Base-by-base conservation (phyloP, 2,113 vertebrate species). In the Lota lota region DNA sequence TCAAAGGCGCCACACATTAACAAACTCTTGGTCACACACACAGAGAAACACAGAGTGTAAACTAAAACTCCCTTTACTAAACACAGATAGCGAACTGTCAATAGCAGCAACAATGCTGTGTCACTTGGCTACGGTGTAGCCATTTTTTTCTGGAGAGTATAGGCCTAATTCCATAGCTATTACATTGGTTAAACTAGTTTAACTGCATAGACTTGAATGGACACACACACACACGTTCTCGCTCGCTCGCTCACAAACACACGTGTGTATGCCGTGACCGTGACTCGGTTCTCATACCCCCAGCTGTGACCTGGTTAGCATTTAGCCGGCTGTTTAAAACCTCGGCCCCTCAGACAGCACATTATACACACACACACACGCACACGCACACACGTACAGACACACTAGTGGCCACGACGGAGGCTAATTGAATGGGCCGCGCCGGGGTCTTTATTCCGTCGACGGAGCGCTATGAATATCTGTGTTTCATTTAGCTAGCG, bases 301-400 rank as follows among this genome's bases (percentile, higher is more conserved):
- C 83, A 81, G 82, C 83, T 87, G 79, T 86, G 87, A 88, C 85
- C 85, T 76, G 83, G 84, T 87, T 80, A 78, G 83, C 85, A 47
- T 85, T 74, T 86, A 88, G 88, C 84, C 85, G 64, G 81, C 33
- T 78, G 86, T 84, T 85, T 89, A 83, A 87, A 83, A 79, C 82
- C 64, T 73, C 82, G 85, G 85, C 83, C 87, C 83, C 84, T 85
- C 86, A 89, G 85, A 85, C 81, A 79, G 81, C 79, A 78, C 82
- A 85, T 80, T 72, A 78, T 75, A 81, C 83, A 70, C 61, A 72
- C 28, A 65, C 40, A 65, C 40, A 64, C 63, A 64, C 20, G 22
- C 40, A 33, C 63, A 28, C 53, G 47, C 69, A 64, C 56, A 53
- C 63, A 64, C 36, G 51, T 28, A 63, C 61, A 63, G 16, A 36